These are phyloP conservation scores for Gasterosteus nipponicus DNA, from an alignment of 2,113 vertebrate species.

Conservation along the genomic window DNA sequence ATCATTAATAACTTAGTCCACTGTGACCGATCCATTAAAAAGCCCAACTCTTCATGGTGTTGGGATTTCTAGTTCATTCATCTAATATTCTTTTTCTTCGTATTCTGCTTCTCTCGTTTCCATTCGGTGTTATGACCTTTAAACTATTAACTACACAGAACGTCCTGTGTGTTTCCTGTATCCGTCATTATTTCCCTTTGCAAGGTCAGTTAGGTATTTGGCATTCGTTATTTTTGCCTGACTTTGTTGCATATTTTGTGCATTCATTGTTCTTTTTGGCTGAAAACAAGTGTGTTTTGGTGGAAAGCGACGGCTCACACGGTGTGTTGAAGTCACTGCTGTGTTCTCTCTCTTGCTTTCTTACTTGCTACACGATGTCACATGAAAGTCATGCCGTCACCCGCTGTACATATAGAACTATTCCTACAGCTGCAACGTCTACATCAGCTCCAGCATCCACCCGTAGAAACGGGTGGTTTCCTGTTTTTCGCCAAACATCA, in stretches of 20 bases:
- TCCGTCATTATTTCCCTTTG: no score
- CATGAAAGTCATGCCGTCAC: background rate
- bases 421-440: background rate
- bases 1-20: no score
- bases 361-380: background rate
- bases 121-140: no score
- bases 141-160: no score
- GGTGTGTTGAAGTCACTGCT: background rate
- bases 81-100: no score
- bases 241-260: background rate
- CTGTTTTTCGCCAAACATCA: background rate
- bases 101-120: no score
- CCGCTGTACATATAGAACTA: background rate
- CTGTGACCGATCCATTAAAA: no score
- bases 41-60: no score
- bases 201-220: no score
- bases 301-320: background rate
- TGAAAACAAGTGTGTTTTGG: background rate
- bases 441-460: background rate
- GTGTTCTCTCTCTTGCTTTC: background rate
- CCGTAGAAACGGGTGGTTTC: background rate
- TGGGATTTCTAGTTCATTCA: no score
- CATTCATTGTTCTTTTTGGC: background rate
- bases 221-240: no score
- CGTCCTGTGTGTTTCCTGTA: no score